phyloP scores from a whole-genome alignment of 2,113 vertebrate species.

The Spermophilus dauricus region DNA sequence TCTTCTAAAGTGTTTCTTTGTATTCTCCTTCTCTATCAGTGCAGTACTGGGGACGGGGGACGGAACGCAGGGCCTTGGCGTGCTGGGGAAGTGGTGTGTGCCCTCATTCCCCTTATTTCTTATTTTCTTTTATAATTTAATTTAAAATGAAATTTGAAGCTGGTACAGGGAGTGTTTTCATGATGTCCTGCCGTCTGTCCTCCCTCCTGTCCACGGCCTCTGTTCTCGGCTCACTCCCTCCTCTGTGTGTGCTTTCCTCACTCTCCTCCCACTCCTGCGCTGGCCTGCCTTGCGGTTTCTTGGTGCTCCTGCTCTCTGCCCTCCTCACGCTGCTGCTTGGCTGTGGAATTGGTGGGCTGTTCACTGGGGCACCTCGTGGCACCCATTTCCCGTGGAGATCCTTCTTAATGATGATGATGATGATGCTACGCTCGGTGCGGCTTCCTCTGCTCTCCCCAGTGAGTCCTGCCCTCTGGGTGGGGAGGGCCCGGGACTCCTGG shows the following conservation, averaged over 20 bases:
- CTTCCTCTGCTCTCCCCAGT: accelerated
- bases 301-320: background rate
- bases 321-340: background rate
- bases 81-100: too few relatives aligned
- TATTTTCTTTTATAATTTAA: background rate
- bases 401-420: too few relatives aligned
- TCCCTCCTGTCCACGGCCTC: background rate
- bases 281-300: background rate
- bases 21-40: background rate
- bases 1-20: conserved; percentile 40
- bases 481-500: background rate
- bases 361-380: accelerated
- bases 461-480: background rate
- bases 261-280: background rate
- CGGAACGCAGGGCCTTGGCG: too few relatives aligned
- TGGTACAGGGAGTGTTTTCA: background rate
- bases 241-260: background rate
- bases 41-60: too few relatives aligned
- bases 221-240: background rate
- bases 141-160: background rate
- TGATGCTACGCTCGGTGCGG: accelerated
- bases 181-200: background rate
- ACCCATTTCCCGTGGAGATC: background rate
- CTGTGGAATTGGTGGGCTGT: background rate
- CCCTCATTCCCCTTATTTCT: conserved; percentile 7